These are phyloP conservation scores for Ectropis crepuscularia DNA, from an alignment of 2,888 invertebrate species.

Conservation along the genomic window DNA sequence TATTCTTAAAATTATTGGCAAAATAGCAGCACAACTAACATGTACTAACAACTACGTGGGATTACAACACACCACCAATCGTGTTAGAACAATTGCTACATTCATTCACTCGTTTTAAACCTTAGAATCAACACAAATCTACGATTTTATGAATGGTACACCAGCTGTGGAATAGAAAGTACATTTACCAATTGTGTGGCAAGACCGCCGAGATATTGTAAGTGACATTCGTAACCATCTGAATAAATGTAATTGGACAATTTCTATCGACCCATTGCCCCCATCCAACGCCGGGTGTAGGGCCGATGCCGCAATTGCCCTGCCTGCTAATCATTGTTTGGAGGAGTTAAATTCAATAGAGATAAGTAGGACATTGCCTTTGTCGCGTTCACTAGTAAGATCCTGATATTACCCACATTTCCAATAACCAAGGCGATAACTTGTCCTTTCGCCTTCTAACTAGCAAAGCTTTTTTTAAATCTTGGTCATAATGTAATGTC, in stretches of 20 bases:
- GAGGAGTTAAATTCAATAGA: conserved; percentile 57
- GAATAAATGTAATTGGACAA: conserved; percentile 81
- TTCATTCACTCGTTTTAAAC: conserved; percentile 24
- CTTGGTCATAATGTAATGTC: too few species aligned
- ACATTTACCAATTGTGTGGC: conserved; percentile 58
- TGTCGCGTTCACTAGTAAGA: conserved; percentile 17
- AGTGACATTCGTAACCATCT: conserved; percentile 80
- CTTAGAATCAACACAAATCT: conserved; percentile 30
- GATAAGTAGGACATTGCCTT: conserved; percentile 49
- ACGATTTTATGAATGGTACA: conserved; percentile 40
- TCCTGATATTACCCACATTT: not conserved
- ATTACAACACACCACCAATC: conserved; percentile 1
- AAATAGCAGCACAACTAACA: too few species aligned
- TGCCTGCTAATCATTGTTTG: conserved; percentile 67
- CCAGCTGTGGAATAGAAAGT: conserved; percentile 42
- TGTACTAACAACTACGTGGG: not conserved
- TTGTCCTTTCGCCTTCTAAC: too few species aligned
- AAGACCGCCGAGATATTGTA: conserved; percentile 72
- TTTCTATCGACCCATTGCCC: conserved; percentile 80
- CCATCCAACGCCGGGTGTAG: conserved; percentile 62
- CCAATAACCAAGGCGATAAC: not conserved
- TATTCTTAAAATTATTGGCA: too few species aligned
- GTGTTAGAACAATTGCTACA: conserved; percentile 22
- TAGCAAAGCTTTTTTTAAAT: too few species aligned
- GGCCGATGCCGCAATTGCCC: conserved; percentile 62